Percentiles rank a stretch among this genome's conserved stretches.
Conservation (phyloP, 2,797 vertebrate genomes). For the Microctenopoma stevenorrisi region DNA sequence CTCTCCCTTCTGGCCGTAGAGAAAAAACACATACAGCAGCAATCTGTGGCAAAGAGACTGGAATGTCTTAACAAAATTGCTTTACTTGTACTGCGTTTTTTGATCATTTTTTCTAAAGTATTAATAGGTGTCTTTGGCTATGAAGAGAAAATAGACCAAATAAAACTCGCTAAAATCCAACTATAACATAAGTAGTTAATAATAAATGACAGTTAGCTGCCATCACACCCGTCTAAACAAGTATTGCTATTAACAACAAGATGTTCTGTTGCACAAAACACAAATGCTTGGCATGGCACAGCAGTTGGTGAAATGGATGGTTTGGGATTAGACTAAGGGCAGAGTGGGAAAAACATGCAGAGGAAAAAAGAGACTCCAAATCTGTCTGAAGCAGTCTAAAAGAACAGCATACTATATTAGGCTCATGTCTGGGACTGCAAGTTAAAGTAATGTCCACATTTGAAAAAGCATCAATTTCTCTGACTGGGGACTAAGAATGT, state of each 20-base stretch:
- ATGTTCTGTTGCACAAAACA: background rate
- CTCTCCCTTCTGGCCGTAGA: slow-evolving; percentile 66
- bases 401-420: slow-evolving; percentile 62
- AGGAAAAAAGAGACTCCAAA: slow-evolving; percentile 33
- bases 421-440: slow-evolving; percentile 46
- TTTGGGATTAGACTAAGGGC: background rate
- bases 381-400: slow-evolving; percentile 76
- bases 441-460: slow-evolving; percentile 32
- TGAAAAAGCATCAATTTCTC: slow-evolving; percentile 11
- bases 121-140: slow-evolving; percentile 1
- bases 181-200: background rate
- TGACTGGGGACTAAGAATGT: background rate
- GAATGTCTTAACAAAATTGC: slow-evolving; percentile 27
- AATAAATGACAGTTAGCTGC: background rate
- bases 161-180: background rate
- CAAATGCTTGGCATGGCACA: background rate
- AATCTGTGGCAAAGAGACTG: slow-evolving; percentile 51
- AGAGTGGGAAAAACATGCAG: background rate
- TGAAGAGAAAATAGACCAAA: background rate
- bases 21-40: slow-evolving; percentile 9
- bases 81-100: slow-evolving; percentile 28
- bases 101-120: background rate
- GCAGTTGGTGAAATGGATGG: background rate
- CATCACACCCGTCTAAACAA: background rate
- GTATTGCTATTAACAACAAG: background rate